Percentiles rank a stretch among this genome's conserved stretches.
Evolutionary conservation across 2,888 invertebrate species (phyloP).

Genomic region (Apeira syringaria): DNA sequence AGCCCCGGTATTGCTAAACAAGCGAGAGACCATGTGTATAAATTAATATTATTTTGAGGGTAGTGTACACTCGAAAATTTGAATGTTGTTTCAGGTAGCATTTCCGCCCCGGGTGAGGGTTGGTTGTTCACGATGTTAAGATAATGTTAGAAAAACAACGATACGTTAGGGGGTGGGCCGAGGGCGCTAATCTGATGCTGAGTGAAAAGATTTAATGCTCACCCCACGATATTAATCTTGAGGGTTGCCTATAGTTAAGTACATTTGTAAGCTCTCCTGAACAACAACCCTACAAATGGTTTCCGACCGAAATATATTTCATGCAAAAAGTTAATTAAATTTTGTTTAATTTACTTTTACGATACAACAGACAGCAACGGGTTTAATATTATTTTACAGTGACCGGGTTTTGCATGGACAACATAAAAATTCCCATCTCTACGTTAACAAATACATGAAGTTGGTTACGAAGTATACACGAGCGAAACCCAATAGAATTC

Average conservation of each 20-base stretch:
- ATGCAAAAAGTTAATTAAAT: slow-evolving; percentile 23
- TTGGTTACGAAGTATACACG: too few species aligned
- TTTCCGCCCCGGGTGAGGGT: slow-evolving; percentile 40
- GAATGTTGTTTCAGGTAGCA: slow-evolving; percentile 56
- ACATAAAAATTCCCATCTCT: not conserved
- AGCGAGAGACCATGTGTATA: slow-evolving; percentile 22
- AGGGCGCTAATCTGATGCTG: slow-evolving; percentile 70
- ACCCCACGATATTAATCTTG: slow-evolving; percentile 63
- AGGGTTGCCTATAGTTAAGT: slow-evolving; percentile 30
- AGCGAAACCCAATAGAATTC: too few species aligned
- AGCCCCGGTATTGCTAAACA: slow-evolving; percentile 25
- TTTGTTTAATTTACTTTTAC: slow-evolving; percentile 16
- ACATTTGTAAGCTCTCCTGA: slow-evolving; percentile 33
- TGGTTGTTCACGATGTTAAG: slow-evolving; percentile 59
- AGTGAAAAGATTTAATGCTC: slow-evolving; percentile 73
- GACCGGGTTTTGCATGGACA: not conserved
- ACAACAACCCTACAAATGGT: slow-evolving; percentile 24
- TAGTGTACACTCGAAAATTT: slow-evolving; percentile 35
- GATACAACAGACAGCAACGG: not conserved
- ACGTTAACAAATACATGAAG: not conserved
- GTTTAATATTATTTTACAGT: not conserved
- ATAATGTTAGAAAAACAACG: slow-evolving; percentile 74
- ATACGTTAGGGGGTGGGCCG: slow-evolving; percentile 56
- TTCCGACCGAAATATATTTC: slow-evolving; percentile 22
- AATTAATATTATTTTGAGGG: slow-evolving; percentile 33